Base-by-base conservation (phyloP, 2,797 vertebrate genomes). In the Cossypha niveicapilla region DNA sequence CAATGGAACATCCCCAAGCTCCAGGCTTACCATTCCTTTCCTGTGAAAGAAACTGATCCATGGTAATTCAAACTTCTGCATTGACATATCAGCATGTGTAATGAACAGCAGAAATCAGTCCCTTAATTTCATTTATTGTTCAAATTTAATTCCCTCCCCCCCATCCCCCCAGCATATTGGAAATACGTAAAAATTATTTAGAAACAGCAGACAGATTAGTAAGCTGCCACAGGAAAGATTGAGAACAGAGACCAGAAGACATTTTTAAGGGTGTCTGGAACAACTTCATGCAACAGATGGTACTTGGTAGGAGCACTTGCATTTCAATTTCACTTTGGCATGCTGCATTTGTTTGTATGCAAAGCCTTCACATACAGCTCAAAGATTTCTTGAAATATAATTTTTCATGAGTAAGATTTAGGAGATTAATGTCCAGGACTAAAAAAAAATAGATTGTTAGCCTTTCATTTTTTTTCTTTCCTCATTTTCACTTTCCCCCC, bases 231-330 rank as follows among this genome's bases (percentile, higher is more conserved):
- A 60, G 37, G 23, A 63, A 87, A 68, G 32, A 65, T 73, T 93
- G 51, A 86, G 71, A 92, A 48, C 74, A 87, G 91, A 79, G 61
- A 88, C 50, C 92, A 96, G 90, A 91, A 91, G 73, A 90, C 57
- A 80, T 83, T 88, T 94, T 62, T 71, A 54, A 57, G 60, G 13
- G 25, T 92, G 42, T 75, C 76, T 96, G 96, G 90, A 90, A 94
- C 1, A 3, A 84, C 32, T 88, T 93, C n/a, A 28, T 65, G 62
- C 62, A 94, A 83, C 96, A 96, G 93, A 96, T 94, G 96, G 94
- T 42, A 45, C 81, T 86, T 76, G 17, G 11, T 68, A 85, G 67
- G 67, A 94, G 51, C 81, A 79, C 60, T 91, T 25, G 81, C 56
- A 87, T 89, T 93, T 95, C 42, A 89, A 82, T 94, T 88, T 68